These are phyloP conservation scores for Eurystomus glaucurus DNA, from an alignment of 2,797 vertebrate genomes.

Conservation along the genomic window DNA sequence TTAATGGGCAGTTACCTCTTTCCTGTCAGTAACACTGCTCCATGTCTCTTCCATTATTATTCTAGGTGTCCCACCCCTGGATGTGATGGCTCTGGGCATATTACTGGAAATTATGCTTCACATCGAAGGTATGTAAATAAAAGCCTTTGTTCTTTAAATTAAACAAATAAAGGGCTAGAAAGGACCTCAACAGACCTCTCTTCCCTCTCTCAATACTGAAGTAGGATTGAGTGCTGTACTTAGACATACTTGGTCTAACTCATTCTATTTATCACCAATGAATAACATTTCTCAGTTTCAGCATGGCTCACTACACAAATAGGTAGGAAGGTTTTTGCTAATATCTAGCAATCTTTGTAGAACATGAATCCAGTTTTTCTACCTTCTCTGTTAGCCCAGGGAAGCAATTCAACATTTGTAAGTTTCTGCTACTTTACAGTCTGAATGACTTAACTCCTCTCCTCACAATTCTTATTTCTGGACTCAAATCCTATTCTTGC, in stretches of 20 bases:
- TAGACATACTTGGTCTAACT: not conserved
- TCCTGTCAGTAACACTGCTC: slow-evolving; percentile 20
- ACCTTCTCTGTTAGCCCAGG: not conserved
- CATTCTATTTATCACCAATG: not conserved
- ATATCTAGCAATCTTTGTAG: not conserved
- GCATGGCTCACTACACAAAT: not conserved
- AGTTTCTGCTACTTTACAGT: not conserved
- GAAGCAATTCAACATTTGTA: not conserved
- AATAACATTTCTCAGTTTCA: not conserved
- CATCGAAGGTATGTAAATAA: slow-evolving; percentile 93
- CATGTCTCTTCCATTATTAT: slow-evolving; percentile 78
- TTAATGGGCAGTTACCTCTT: not conserved
- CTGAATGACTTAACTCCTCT: not conserved
- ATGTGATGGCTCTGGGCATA: slow-evolving; percentile 99
- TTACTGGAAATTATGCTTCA: slow-evolving; percentile 99
- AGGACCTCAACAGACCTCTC: not conserved
- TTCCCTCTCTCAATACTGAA: not conserved
- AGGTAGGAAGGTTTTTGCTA: not conserved
- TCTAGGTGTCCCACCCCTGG: slow-evolving; percentile 98
- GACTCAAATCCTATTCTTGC: not conserved
- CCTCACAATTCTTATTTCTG: not conserved
- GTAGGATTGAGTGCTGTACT: not conserved
- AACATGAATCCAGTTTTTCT: not conserved
- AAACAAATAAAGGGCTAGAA: not conserved
- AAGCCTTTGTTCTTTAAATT: not conserved